These are phyloP conservation scores for Hirundichthys speculiger DNA, from an alignment of 2,113 vertebrate species.

Conservation along the genomic window DNA sequence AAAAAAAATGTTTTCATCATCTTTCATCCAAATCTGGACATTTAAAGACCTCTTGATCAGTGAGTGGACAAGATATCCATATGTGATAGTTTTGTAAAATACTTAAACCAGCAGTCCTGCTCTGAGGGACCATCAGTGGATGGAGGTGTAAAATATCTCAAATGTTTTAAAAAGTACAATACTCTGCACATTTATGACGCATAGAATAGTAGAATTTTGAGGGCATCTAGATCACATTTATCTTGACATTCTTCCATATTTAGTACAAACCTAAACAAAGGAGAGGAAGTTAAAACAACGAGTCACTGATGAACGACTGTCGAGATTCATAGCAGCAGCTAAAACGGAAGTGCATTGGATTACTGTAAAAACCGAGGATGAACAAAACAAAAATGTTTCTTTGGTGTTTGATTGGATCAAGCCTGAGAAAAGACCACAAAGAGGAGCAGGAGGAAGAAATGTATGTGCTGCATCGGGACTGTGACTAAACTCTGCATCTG, in stretches of 20 bases:
- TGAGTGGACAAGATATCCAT: too few relatives aligned
- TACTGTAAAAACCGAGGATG: not conserved
- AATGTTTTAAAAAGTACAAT: slow-evolving; percentile 17
- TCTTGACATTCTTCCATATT: slow-evolving; percentile 44
- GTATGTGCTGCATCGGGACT: not conserved
- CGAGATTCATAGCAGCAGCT: slow-evolving; percentile 1
- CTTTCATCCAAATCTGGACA: too few relatives aligned
- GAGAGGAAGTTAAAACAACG: slow-evolving; percentile 9
- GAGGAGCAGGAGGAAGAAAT: slow-evolving; percentile 3
- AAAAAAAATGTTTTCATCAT: too few relatives aligned
- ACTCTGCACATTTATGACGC: slow-evolving; percentile 15
- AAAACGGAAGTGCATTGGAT: not conserved
- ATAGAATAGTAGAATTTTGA: slow-evolving; percentile 29
- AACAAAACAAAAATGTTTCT: slow-evolving; percentile 6
- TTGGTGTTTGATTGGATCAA: slow-evolving; percentile 29
- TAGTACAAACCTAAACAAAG: slow-evolving; percentile 51
- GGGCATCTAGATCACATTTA: slow-evolving; percentile 38
- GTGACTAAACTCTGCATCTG: slow-evolving; percentile 3
- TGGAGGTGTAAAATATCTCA: slow-evolving; percentile 46
- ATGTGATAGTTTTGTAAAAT: slow-evolving; percentile 6
- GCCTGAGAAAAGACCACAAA: slow-evolving; percentile 3
- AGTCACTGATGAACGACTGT: slow-evolving; percentile 1
- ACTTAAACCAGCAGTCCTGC: slow-evolving; percentile 40
- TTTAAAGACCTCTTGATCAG: too few relatives aligned
- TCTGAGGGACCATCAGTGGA: slow-evolving; percentile 22